Conservation (phyloP, 2,888 invertebrate species). For the Rhopalosiphum nymphaeae region DNA sequence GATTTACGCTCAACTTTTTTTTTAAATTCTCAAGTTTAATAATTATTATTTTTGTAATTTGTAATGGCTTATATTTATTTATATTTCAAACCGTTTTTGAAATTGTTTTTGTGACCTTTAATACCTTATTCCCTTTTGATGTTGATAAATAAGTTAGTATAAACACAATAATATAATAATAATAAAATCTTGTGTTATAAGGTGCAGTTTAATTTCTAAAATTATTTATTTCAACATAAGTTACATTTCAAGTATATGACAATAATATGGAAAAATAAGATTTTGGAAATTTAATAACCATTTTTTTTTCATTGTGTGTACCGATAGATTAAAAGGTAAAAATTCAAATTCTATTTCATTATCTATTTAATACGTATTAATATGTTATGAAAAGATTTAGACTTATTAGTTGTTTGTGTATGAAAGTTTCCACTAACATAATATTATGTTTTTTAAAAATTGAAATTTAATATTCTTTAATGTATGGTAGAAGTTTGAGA, state of each 20-base stretch:
- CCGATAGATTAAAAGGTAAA: neutral
- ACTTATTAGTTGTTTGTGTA: neutral
- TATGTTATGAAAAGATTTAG: neutral
- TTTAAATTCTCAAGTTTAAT: neutral
- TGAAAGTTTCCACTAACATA: neutral
- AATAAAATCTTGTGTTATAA: neutral
- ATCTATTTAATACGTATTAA: neutral
- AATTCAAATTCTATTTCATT: neutral
- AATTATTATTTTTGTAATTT: neutral
- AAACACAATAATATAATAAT: neutral
- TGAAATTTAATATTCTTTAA: neutral
- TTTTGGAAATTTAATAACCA: neutral
- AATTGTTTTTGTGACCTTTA: neutral
- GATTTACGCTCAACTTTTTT: neutral
- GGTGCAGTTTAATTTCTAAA: neutral
- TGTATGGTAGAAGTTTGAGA: neutral
- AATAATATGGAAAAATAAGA: neutral
- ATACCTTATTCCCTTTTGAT: neutral
- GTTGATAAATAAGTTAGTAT: neutral
- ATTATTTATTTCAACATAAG: neutral
- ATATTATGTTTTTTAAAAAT: neutral
- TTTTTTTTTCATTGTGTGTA: neutral
- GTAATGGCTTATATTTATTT: neutral
- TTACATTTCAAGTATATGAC: neutral
- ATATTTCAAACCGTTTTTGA: neutral